Evolutionary conservation across 1,140 invertebrate species (phyloP), one percentile per base, ranked within the genome.

Genomic region (Aphelenchoides fujianensis): DNA sequence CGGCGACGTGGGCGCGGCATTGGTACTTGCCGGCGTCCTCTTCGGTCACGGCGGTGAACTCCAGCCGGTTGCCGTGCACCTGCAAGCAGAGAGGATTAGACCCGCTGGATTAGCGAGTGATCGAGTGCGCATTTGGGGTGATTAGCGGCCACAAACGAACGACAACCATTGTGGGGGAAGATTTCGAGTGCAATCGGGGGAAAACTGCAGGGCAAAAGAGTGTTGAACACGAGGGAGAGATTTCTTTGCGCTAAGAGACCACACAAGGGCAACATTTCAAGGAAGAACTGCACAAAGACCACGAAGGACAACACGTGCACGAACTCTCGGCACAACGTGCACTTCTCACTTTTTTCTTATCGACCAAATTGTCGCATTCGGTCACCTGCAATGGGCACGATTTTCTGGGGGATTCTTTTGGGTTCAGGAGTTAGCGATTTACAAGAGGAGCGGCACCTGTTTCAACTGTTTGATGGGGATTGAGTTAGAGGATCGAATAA

Each of bases 1-100:
- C 74, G 12, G 61, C 55, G 0, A 78, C 71, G 2, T 54, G 55
- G 12, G 77, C 80, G 7, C 61, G 54, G 63, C 82, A 83, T n/a
- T 69, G 35, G 62, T 83, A 83, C 27, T 71, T 77, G 37, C 82
- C 82, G n/a, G 78, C 74, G 66, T 83, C 72, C 19, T 83, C 82
- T 53, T 77, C 72, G 9, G 68, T 70, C 41, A 83, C 78, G 12
- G 74, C 69, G 16, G 69, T 84, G 70, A 83, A 83, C n/a, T 80
- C 68, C n/a, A 83, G 73, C 23, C 81, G 80, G 27, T 74, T 82
- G 34, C 80, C 81, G 37, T 78, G 79, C 19, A 83, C 82, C 81
- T 83, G 62, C 67, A 84, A 70, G n/a, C 5, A 28, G 3, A 16
- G 41, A 35, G 34, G 36, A 35, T 36, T 32, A 69, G 68, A 69